Evolutionary conservation across 2,797 vertebrate genomes (phyloP).

Genomic region (Chiloscyllium punctatum): DNA sequence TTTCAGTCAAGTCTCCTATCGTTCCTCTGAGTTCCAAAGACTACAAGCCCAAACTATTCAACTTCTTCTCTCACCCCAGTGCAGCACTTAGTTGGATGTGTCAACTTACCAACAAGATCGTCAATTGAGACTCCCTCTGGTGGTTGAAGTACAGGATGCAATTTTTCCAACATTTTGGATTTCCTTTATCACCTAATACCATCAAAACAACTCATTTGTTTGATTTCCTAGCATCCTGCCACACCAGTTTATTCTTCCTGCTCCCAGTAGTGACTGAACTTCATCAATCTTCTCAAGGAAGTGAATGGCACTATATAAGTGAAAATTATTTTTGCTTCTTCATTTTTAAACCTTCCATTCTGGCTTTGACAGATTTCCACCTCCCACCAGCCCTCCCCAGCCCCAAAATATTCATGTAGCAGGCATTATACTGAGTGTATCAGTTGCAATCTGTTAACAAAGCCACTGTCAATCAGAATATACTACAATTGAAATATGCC

Average conservation of each 20-base stretch:
- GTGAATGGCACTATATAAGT: not conserved
- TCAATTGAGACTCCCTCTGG: not conserved
- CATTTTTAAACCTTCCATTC: not conserved
- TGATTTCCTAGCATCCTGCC: not conserved
- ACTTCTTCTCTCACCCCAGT: not conserved
- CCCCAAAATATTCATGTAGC: not conserved
- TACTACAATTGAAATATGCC: conserved; percentile 32
- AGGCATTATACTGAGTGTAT: conserved; percentile 7
- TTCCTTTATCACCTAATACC: not conserved
- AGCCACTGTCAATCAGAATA: conserved; percentile 21
- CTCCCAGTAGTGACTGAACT: not conserved
- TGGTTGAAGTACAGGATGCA: not conserved
- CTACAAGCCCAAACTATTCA: too few species aligned
- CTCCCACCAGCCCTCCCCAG: not conserved
- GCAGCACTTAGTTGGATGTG: not conserved
- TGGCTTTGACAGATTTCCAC: not conserved
- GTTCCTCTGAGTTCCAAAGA: too few species aligned
- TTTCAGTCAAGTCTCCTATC: too few species aligned
- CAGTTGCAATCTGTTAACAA: conserved; percentile 35
- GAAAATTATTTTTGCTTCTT: not conserved
- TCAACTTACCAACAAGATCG: not conserved
- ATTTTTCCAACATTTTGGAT: not conserved
- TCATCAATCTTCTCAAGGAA: not conserved
- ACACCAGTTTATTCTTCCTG: not conserved
- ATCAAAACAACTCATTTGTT: not conserved